Conservation (phyloP, 1,140 invertebrate species). For the Hylaeus anthracinus region DNA sequence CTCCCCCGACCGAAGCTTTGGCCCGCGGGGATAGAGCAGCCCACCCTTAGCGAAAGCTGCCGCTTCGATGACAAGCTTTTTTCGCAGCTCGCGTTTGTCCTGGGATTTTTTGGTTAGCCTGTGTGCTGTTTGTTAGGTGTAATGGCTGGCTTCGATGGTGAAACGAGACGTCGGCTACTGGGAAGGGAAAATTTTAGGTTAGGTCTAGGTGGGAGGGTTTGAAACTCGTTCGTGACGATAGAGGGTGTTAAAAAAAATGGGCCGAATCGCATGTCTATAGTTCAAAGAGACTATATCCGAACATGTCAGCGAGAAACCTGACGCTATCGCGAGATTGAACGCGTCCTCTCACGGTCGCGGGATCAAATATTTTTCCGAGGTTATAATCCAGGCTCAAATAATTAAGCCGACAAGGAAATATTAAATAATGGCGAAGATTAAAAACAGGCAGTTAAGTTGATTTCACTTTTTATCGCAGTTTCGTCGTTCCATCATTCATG, state of each 20-base stretch:
- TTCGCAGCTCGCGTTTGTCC: neutral
- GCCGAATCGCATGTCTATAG: too few species aligned
- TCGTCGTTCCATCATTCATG: conserved; percentile 39
- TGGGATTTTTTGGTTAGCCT: neutral
- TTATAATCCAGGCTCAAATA: conserved; percentile 29
- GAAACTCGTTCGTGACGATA: too few species aligned
- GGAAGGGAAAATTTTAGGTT: too few species aligned
- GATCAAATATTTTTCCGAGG: conserved; percentile 21
- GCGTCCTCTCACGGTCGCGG: neutral
- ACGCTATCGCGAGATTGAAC: neutral
- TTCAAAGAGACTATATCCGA: too few species aligned
- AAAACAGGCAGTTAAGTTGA: conserved; percentile 39
- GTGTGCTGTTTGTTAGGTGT: too few species aligned
- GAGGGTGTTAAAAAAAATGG: too few species aligned
- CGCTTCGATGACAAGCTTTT: conserved; percentile 17
- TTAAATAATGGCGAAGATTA: conserved; percentile 35
- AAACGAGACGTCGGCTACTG: neutral
- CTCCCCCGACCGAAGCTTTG: neutral
- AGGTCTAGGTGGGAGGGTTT: too few species aligned
- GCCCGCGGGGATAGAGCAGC: neutral
- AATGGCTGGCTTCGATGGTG: neutral
- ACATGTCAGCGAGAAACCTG: too few species aligned
- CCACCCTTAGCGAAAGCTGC: conserved; percentile 4
- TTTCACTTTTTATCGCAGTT: conserved; percentile 45
- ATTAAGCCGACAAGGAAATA: conserved; percentile 43